Evolutionary conservation across 2,888 invertebrate genomes (phyloP).

Genomic region (Cryptocheilus praepositus): DNA sequence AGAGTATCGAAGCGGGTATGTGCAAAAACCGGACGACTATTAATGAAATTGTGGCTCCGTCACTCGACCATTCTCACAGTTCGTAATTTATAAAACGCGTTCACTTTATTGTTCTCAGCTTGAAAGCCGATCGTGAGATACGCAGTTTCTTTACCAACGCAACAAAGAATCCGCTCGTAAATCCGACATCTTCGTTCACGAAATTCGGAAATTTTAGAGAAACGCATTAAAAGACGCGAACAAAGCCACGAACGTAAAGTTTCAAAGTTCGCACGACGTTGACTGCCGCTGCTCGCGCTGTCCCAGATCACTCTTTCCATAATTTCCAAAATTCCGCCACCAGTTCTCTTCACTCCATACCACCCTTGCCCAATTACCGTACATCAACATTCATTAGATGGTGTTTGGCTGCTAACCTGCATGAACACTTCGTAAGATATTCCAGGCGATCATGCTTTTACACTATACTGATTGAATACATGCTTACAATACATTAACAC

Average conservation of each 20-base stretch:
- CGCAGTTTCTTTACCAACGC: slow-evolving; percentile 5
- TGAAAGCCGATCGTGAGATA: no score
- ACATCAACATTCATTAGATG: slow-evolving; percentile 23
- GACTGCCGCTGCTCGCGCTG: slow-evolving; percentile 76
- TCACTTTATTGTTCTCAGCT: no score
- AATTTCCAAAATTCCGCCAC: no score
- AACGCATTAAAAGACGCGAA: neutral
- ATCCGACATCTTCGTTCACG: slow-evolving; percentile 40
- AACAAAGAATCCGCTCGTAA: neutral
- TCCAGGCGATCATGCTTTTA: slow-evolving; percentile 8
- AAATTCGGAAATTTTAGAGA: slow-evolving; percentile 9
- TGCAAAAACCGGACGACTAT: no score
- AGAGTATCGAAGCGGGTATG: no score
- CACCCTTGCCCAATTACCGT: slow-evolving; percentile 21
- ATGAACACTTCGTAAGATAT: slow-evolving; percentile 41
- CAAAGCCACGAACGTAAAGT: slow-evolving; percentile 16
- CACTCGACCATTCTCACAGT: no score
- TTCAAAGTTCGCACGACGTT: slow-evolving; percentile 71
- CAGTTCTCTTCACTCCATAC: slow-evolving; percentile 48
- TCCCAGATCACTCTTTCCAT: slow-evolving; percentile 63
- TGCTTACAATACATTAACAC: no score
- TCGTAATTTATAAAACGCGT: no score
- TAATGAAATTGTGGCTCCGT: no score
- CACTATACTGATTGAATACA: no score
- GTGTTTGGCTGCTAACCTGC: slow-evolving; percentile 36